These are phyloP conservation scores for Pionites leucogaster DNA, from an alignment of 2,113 vertebrate species.

Conservation along the genomic window DNA sequence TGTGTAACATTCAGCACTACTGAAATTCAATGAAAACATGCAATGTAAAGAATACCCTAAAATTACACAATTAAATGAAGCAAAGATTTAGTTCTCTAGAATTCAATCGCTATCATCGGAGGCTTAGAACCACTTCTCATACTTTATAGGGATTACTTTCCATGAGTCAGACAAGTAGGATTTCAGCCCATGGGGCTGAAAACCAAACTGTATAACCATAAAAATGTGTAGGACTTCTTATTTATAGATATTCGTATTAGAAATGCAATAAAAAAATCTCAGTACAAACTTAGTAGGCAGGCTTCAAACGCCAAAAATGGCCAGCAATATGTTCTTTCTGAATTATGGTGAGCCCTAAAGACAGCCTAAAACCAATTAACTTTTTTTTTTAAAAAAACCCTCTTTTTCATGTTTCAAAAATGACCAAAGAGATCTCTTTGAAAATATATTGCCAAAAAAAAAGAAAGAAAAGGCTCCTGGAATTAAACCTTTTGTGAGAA, in stretches of 20 bases:
- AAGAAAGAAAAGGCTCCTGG: not conserved
- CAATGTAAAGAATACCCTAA: not conserved
- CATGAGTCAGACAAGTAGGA: not conserved
- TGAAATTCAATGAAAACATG: not conserved
- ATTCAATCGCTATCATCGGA: accelerated
- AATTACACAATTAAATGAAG: not conserved
- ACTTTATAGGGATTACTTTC: not conserved
- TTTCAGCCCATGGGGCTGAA: not conserved
- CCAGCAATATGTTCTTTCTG: not conserved
- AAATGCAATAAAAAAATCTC: not conserved
- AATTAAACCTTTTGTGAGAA: slow-evolving; percentile 59
- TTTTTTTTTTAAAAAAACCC: not conserved
- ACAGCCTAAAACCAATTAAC: slow-evolving; percentile 13
- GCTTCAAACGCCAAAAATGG: slow-evolving; percentile 13
- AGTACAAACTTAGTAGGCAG: not conserved
- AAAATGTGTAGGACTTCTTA: not conserved
- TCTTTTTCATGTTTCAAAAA: slow-evolving; percentile 41
- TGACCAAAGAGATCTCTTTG: slow-evolving; percentile 27
- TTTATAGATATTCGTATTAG: slow-evolving; percentile 4
- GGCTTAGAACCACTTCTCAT: not conserved
- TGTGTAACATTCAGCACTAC: not conserved
- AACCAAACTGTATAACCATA: not conserved
- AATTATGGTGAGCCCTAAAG: slow-evolving; percentile 31
- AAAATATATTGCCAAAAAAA: slow-evolving; percentile 23
- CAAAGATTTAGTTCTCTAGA: not conserved